Percentiles rank a stretch among this genome's conserved stretches.
Evolutionary conservation across 1,140 invertebrate species (phyloP).

Genomic region (Anagrus nilaparvatae): DNA sequence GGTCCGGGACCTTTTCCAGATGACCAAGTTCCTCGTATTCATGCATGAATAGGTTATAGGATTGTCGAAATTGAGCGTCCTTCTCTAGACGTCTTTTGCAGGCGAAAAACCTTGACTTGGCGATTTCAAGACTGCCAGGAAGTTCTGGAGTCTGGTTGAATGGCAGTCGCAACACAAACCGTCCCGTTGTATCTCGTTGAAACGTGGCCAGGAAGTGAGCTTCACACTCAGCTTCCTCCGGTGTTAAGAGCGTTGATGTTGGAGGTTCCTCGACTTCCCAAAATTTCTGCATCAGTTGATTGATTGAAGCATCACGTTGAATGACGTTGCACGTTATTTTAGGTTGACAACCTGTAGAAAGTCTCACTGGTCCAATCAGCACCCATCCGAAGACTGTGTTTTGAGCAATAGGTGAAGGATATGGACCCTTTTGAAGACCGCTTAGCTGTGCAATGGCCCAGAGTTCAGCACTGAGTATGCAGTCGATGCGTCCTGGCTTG

Average conservation of each 20-base stretch:
- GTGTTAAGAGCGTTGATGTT: neutral
- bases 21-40: constrained; percentile 20
- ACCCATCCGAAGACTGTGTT: no score
- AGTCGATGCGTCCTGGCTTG: no score
- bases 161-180: constrained; percentile 20
- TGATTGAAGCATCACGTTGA: no score
- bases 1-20: constrained; percentile 15
- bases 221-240: constrained; percentile 20
- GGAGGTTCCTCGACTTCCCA: constrained; percentile 7
- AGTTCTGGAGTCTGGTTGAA: constrained; percentile 10
- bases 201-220: constrained; percentile 17
- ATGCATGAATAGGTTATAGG: constrained; percentile 19
- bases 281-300: neutral
- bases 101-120: constrained; percentile 6
- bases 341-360: no score
- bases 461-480: no score
- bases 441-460: no score
- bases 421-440: no score
- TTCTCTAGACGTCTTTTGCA: constrained; percentile 5
- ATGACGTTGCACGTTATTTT: no score
- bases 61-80: constrained; percentile 5
- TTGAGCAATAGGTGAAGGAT: no score
- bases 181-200: constrained; percentile 14
- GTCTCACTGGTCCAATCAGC: no score
- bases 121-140: neutral